Percentiles rank a stretch among this genome's conserved stretches.
Evolutionary conservation across 92 coral and sea anemone species (phyloP).

Genomic region (Chrysogorgia sp.): DNA sequence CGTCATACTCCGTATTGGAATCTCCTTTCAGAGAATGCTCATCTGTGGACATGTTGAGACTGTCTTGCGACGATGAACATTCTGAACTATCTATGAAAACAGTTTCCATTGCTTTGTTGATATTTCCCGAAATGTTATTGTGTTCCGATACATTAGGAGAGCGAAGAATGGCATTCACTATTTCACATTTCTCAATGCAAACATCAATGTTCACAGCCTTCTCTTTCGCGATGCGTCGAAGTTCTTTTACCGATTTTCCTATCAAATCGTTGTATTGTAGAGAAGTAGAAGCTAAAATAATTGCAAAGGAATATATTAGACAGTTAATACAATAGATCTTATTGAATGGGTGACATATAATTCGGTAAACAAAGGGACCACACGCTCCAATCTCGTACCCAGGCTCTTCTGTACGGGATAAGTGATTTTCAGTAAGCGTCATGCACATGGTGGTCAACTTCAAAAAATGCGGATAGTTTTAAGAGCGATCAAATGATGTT

Average conservation of each 20-base stretch:
- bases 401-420: too few relatives aligned
- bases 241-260: slow-evolving; percentile 17
- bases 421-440: too few relatives aligned
- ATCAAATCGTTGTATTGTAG: neutral
- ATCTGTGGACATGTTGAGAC: neutral
- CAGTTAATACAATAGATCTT: neutral
- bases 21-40: neutral
- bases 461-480: too few relatives aligned
- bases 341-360: neutral
- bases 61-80: neutral
- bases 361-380: neutral
- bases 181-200: slow-evolving; percentile 12
- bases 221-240: neutral
- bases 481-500: too few relatives aligned
- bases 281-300: slow-evolving; percentile 4
- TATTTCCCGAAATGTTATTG: neutral
- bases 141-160: neutral
- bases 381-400: neutral
- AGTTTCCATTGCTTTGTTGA: neutral
- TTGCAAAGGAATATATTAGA: too few relatives aligned
- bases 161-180: neutral
- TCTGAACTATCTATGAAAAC: neutral
- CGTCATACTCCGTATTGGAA: neutral
- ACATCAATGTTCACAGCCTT: neutral
- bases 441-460: too few relatives aligned